Evolutionary conservation across 2,797 vertebrate genomes (phyloP), one percentile per base, ranked within the genome.

Genomic region (Gastrophryne carolinensis): DNA sequence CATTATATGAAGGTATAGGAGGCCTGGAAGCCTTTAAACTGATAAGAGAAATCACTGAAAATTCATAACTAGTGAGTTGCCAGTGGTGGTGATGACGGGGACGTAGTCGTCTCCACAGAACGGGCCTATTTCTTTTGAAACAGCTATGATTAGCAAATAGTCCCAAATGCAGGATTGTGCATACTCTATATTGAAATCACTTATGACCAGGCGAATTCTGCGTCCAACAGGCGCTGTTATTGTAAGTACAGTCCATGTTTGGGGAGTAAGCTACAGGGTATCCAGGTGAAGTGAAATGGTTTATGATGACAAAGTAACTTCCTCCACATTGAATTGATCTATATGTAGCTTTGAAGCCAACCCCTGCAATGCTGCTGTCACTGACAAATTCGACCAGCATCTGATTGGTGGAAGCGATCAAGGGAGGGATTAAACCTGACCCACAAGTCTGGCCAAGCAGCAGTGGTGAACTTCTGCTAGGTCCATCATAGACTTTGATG

Each of bases 241-340:
- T 52, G 29, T 39, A 75, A 6, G 5, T 17, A 15, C 73, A 75
- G 24, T 75, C 30, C 41, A 75, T 24, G 15, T 53, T 21, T 13
- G 64, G 5, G 10, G 26, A 11, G 6, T 75, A 75, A n/a, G 1
- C 24, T 1, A 9, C 0, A 10, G 73, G 64, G 44, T 68, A 75
- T 1, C 54, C 56, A n/a, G 73, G 73, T 52, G 73, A 39, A 32
- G 63, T 81, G 53, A 89, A 81, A 39, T 79, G 50, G 71, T 84
- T 84, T 0, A 52, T 58, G 53, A 68, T 62, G 6, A 63, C 67
- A 41, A 32, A 84, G 44, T 86, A 86, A 53, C 83, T 83, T 26
- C 65, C 80, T 58, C 88, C 88, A 81, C 86, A 88, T 78, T 82
- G 83, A 65, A 88, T 87, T 89, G 39, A 34, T 34, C 9, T 34